Base-by-base conservation (phyloP, 2,797 vertebrate genomes). In the Antrozous pallidus region DNA sequence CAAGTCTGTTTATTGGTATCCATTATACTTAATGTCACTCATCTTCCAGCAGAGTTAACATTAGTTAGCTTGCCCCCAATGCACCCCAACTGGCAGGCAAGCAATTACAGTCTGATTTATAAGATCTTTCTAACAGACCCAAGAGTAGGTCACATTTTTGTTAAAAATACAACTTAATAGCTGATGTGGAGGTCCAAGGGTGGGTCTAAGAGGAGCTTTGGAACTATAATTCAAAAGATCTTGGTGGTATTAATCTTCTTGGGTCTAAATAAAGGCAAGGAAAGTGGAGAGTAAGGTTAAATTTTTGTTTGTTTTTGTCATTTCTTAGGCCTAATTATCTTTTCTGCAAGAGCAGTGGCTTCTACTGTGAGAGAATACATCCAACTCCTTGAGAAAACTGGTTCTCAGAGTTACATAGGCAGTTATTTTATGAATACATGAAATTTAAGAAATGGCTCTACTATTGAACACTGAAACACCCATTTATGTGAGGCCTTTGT, bases 111-210 rank as follows among this genome's bases (percentile, higher is more conserved):
- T 65, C 47, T 78, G 36, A 93, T 78, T 93, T 82, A 85, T 71
- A 61, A 77, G 58, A 20, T 81, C 67, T 61, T 81, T 56, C 42
- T 54, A 78, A 79, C 3, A 69, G 33, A 42, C 20, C 10, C 49
- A 89, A 71, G n/a, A 58, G 1, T 38, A 47, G 10, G 38, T 75
- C 31, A 91, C 3, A 56, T 7, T 47, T 38, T 79, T 36, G n/a
- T 31, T 93, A 92, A 73, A 96, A 74, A 89, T 73, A 78, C 10
- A 83, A 58, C 42, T 36, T 40, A 67, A 65, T 71, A 82, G 69
- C 61, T 88, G 18, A 81, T 77, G 7, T 87, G 47, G 36, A 65
- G 51, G 31, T 36, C 33, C 24, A 78, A 49, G 56, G 45, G 33
- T 67, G 3, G 36, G 31, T 85, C 38, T 31, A 74, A 67, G 4